A percentile compares a stretch with the other conserved stretches of the same genome.
These are phyloP conservation scores for Puntigrus tetrazona DNA, from an alignment of 2,113 vertebrate genomes.

Conservation along the genomic window DNA sequence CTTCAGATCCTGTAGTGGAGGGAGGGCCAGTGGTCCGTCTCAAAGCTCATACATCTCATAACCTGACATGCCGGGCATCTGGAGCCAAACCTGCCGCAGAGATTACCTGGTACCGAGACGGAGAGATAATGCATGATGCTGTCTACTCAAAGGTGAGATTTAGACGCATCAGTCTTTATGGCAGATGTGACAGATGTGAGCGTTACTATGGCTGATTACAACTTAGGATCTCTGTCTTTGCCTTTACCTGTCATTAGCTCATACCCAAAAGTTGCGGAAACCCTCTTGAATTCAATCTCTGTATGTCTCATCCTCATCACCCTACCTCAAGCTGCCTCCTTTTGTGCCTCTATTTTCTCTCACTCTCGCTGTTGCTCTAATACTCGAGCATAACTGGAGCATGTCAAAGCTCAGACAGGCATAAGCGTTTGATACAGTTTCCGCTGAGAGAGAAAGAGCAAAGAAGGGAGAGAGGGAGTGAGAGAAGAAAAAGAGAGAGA, in stretches of 20 bases:
- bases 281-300: constrained; percentile 53
- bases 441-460: constrained; percentile 54
- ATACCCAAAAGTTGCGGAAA: constrained; percentile 53
- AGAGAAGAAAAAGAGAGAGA: neutral
- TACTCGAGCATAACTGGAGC: constrained; percentile 81
- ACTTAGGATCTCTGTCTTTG: constrained; percentile 33
- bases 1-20: constrained; percentile 82
- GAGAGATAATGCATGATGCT: constrained; percentile 79
- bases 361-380: constrained; percentile 61
- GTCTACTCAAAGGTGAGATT: constrained; percentile 82
- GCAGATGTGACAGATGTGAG: constrained; percentile 23
- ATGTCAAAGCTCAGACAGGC: constrained; percentile 81
- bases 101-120: constrained; percentile 87
- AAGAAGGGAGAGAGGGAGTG: constrained; percentile 3
- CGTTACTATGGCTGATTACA: neutral
- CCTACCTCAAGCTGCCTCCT: neutral
- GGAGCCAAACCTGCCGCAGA: constrained; percentile 85
- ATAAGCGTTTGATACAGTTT: constrained; percentile 79
- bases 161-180: constrained; percentile 30
- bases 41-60: constrained; percentile 81
- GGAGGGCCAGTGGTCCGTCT: constrained; percentile 83
- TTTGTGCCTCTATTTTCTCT: constrained; percentile 13
- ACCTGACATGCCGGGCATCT: constrained; percentile 84
- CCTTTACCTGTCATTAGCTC: constrained; percentile 42
- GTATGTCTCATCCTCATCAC: constrained; percentile 59